These are phyloP conservation scores for Flexamia atlantica DNA, from an alignment of 2,888 invertebrate species.

Conservation along the genomic window DNA sequence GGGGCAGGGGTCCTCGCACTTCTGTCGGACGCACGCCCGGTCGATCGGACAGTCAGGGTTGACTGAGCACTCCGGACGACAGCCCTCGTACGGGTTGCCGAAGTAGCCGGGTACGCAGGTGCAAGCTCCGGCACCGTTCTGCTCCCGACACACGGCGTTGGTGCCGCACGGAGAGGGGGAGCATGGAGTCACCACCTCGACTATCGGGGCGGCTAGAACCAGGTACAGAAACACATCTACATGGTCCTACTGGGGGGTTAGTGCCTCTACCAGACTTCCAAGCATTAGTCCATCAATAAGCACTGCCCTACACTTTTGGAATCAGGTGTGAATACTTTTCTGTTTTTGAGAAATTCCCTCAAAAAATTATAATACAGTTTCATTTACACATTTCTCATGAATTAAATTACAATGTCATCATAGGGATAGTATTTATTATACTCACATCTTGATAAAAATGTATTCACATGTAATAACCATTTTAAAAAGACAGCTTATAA, in stretches of 20 bases:
- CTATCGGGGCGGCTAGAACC: conserved; percentile 57
- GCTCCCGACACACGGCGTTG: conserved; percentile 85
- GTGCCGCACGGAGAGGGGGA: conserved; percentile 84
- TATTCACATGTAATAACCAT: not conserved
- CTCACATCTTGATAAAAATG: not conserved
- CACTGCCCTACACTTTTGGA: conserved; percentile 34
- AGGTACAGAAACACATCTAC: conserved; percentile 24
- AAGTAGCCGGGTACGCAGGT: conserved; percentile 83
- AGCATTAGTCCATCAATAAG: conserved; percentile 35
- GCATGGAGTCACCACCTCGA: conserved; percentile 78
- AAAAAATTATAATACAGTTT: too few relatives aligned
- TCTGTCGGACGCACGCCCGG: conserved; percentile 81
- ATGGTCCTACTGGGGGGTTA: conserved; percentile 25
- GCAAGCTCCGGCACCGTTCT: conserved; percentile 85
- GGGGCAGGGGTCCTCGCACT: conserved; percentile 83
- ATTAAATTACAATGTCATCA: too few relatives aligned
- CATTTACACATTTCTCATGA: too few relatives aligned
- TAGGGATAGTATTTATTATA: too few relatives aligned
- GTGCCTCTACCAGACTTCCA: not conserved
- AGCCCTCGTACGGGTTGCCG: conserved; percentile 86
- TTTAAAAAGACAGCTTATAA: not conserved
- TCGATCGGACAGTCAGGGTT: conserved; percentile 82
- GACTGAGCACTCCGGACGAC: conserved; percentile 81
- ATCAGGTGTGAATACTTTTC: conserved; percentile 47
- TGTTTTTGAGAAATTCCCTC: too few relatives aligned